Conservation (phyloP, 2,888 invertebrate species). For the Pimpla rufipes region DNA sequence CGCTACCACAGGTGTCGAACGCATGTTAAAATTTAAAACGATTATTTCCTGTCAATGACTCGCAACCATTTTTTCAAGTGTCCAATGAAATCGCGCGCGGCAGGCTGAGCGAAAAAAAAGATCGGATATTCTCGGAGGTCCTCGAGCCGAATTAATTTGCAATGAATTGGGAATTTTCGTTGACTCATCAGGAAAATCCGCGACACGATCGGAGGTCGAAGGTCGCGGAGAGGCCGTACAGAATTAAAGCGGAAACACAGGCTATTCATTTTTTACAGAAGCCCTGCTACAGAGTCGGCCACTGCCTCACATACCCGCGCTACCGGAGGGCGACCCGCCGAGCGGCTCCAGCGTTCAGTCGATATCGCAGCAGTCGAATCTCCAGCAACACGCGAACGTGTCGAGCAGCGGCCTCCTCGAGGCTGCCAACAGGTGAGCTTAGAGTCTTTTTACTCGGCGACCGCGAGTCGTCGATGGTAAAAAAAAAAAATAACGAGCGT, state of each 20-base stretch:
- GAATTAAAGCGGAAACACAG: constrained; percentile 52
- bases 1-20: too few relatives aligned
- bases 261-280: constrained; percentile 88
- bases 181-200: not conserved
- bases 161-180: too few relatives aligned
- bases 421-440: constrained; percentile 84
- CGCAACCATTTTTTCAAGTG: too few relatives aligned
- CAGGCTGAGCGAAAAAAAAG: too few relatives aligned
- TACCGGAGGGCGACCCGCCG: constrained; percentile 90
- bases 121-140: too few relatives aligned
- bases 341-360: constrained; percentile 84
- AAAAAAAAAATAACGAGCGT: constrained; percentile 25
- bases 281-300: constrained; percentile 97
- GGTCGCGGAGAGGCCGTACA: constrained; percentile 33
- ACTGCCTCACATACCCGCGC: constrained; percentile 96
- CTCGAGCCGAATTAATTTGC: too few relatives aligned
- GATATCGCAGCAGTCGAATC: constrained; percentile 82
- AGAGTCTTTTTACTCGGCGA: too few relatives aligned
- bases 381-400: constrained; percentile 82
- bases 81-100: too few relatives aligned
- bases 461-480: too few relatives aligned
- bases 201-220: not conserved
- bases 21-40: too few relatives aligned
- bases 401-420: constrained; percentile 82
- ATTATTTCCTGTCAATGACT: too few relatives aligned